Percentiles rank a stretch among this genome's conserved stretches.
Conservation (phyloP, 1,140 invertebrate species). For the Drosophila hydei region DNA sequence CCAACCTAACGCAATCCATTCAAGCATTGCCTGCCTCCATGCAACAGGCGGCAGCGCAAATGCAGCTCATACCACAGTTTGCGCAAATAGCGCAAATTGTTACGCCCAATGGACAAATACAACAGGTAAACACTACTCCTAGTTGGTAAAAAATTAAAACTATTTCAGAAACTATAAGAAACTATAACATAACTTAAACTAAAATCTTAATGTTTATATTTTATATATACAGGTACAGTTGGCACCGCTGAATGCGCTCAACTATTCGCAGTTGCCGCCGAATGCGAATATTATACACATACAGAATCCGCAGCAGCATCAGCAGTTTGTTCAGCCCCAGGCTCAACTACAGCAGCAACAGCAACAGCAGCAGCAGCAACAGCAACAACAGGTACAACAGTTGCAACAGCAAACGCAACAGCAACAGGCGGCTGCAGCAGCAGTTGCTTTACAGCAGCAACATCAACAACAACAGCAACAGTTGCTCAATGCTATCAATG, state of each 20-base stretch:
- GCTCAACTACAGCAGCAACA: conserved; percentile 72
- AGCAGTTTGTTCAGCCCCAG: conserved; percentile 59
- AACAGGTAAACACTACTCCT: conserved; percentile 86
- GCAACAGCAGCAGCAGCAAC: conserved; percentile 65
- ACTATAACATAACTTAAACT: too few relatives aligned
- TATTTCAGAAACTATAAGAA: not conserved
- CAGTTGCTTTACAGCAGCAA: conserved; percentile 54
- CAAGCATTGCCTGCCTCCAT: conserved; percentile 52
- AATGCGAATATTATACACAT: conserved; percentile 82
- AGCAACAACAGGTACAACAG: conserved; percentile 61
- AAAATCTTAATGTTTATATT: not conserved
- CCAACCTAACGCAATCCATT: conserved; percentile 82
- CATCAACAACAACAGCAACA: conserved; percentile 74
- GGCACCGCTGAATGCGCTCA: conserved; percentile 85
- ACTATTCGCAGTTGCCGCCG: conserved; percentile 83
- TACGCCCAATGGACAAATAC: conserved; percentile 93
- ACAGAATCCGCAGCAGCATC: conserved; percentile 77
- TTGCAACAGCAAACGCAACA: conserved; percentile 77
- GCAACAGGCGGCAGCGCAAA: conserved; percentile 76
- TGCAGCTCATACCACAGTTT: conserved; percentile 91
- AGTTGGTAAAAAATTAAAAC: too few relatives aligned
- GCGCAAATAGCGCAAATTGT: conserved; percentile 93
- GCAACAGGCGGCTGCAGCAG: conserved; percentile 70
- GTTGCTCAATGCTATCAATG: conserved; percentile 73
- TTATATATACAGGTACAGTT: conserved; percentile 86